These are phyloP conservation scores for Oophaga sylvatica DNA, from an alignment of 2,797 vertebrate species.

Conservation along the genomic window DNA sequence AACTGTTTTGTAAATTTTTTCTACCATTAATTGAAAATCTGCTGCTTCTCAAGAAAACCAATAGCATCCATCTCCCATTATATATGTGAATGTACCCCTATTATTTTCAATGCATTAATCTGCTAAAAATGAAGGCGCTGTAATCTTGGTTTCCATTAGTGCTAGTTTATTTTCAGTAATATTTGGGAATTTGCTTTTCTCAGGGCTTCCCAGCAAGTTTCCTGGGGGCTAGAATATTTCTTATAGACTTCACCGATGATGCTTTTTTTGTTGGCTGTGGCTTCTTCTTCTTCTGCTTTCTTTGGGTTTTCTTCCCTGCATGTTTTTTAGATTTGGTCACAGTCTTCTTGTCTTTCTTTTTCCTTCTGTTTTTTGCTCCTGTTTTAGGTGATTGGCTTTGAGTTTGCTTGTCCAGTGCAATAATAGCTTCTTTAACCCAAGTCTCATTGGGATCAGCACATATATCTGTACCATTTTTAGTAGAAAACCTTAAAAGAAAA, in stretches of 20 bases:
- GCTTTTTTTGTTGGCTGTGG: neutral
- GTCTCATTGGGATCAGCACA: slow-evolving; percentile 40
- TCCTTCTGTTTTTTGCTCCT: neutral
- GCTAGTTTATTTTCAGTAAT: neutral
- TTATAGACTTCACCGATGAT: neutral
- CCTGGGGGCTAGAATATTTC: no score
- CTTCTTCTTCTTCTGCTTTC: neutral
- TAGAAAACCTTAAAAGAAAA: slow-evolving; percentile 24
- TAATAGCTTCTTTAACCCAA: slow-evolving; percentile 47
- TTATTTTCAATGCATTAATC: neutral
- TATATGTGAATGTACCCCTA: neutral
- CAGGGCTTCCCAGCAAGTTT: neutral
- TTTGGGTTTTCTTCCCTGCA: neutral
- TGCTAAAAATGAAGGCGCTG: neutral
- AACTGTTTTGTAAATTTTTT: neutral
- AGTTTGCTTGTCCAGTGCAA: neutral
- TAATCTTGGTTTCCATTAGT: neutral
- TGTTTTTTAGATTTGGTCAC: neutral
- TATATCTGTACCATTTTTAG: slow-evolving; percentile 7
- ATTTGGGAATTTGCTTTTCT: neutral
- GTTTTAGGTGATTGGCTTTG: neutral
- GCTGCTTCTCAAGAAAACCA: neutral
- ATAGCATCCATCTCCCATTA: neutral
- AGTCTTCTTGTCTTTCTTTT: neutral
- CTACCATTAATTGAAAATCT: neutral